Percentiles rank a stretch among this genome's conserved stretches.
phyloP scores from a whole-genome alignment of 2,888 invertebrate species.

The Tridacna crocea region DNA sequence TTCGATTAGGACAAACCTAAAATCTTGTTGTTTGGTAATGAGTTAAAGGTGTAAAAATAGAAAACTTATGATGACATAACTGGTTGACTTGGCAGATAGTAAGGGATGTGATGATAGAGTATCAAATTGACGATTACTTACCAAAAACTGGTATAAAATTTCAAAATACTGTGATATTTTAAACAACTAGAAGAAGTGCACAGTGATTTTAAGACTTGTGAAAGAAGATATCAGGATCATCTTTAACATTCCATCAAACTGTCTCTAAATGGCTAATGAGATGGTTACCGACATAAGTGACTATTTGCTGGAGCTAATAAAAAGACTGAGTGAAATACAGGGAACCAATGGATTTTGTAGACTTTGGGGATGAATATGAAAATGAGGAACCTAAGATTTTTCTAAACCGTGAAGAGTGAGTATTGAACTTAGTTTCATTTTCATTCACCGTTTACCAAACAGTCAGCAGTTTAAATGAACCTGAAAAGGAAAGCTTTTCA shows the following conservation, averaged over 20 bases:
- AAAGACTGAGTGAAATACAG: constrained; percentile 14
- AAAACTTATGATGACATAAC: background rate
- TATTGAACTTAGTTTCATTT: constrained; percentile 14
- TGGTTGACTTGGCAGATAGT: background rate
- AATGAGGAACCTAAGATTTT: constrained; percentile 29
- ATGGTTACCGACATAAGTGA: constrained; percentile 22
- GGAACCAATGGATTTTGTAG: constrained; percentile 74
- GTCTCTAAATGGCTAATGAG: constrained; percentile 15
- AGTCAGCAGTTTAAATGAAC: no score
- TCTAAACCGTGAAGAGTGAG: constrained; percentile 57
- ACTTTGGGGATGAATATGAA: constrained; percentile 70
- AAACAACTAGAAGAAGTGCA: background rate
- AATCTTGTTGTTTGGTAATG: no score
- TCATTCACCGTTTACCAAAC: no score
- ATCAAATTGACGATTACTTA: background rate
- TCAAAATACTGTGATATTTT: constrained; percentile 9
- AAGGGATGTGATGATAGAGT: background rate
- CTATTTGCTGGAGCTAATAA: constrained; percentile 3
- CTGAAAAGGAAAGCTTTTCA: no score
- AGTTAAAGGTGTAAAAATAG: background rate
- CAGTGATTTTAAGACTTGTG: background rate
- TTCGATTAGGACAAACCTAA: no score
- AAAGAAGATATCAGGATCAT: background rate
- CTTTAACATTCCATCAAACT: background rate
- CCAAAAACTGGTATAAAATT: constrained; percentile 5